Percentiles rank a stretch among this genome's conserved stretches.
phyloP scores from a whole-genome alignment of 2,888 invertebrate species.

The Stenurella melanura region DNA sequence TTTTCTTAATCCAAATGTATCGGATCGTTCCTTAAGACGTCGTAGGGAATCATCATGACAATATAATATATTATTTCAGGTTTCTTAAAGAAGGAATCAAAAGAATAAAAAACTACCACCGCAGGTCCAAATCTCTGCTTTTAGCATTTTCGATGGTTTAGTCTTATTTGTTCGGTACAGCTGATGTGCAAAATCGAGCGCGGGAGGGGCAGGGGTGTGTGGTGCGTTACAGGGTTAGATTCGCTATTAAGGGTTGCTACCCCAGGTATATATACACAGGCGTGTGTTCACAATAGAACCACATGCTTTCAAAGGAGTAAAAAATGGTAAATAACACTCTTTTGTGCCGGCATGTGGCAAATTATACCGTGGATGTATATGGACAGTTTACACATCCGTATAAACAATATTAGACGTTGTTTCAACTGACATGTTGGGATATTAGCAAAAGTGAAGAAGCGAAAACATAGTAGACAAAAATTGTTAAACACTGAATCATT shows the following conservation, averaged over 20 bases:
- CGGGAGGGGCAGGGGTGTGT: constrained; percentile 55
- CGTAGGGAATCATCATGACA: constrained; percentile 64
- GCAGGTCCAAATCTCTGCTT: constrained; percentile 53
- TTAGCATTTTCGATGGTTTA: constrained; percentile 50
- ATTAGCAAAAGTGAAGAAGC: too few relatives aligned
- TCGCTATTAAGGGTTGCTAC: constrained; percentile 66
- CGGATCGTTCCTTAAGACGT: constrained; percentile 65
- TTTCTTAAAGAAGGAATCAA: constrained; percentile 57
- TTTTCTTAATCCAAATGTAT: constrained; percentile 63
- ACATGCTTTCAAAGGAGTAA: constrained; percentile 66
- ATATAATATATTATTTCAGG: constrained; percentile 70
- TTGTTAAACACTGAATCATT: too few relatives aligned
- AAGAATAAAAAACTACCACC: constrained; percentile 50
- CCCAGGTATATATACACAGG: constrained; percentile 65
- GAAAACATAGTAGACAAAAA: too few relatives aligned
- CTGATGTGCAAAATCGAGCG: constrained; percentile 69
- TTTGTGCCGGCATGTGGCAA: constrained; percentile 69
- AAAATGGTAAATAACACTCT: constrained; percentile 69
- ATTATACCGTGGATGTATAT: constrained; percentile 48
- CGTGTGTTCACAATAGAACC: constrained; percentile 66
- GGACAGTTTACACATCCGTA: not conserved
- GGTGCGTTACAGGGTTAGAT: constrained; percentile 62
- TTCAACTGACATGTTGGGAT: not conserved
- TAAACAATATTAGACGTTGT: constrained; percentile 3
- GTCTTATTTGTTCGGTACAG: constrained; percentile 67